Percentiles rank a stretch among this genome's conserved stretches.
These are phyloP conservation scores for Halisarca cf. caerulea DNA, from an alignment of 37 sponge, comb jelly and placozoan species.

Conservation along the genomic window DNA sequence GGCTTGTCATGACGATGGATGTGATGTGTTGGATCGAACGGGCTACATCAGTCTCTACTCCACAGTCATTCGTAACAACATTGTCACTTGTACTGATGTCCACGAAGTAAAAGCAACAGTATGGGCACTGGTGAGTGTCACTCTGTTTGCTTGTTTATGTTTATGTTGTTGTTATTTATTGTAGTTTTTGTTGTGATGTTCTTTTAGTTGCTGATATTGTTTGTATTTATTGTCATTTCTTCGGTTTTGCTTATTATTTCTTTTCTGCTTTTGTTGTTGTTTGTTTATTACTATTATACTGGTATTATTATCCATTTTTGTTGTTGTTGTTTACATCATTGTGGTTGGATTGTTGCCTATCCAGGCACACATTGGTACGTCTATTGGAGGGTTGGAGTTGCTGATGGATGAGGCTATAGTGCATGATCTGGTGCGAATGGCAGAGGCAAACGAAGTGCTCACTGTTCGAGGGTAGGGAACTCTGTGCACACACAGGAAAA, in stretches of 20 bases:
- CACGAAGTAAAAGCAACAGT: conserved; percentile 70
- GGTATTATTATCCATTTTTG: too few relatives aligned
- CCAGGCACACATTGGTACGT: conserved; percentile 81
- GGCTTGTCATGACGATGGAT: conserved; percentile 76
- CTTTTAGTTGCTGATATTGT: too few relatives aligned
- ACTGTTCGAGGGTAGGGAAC: conserved; percentile 82
- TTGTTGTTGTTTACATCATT: too few relatives aligned
- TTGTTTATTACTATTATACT: too few relatives aligned
- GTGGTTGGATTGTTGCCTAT: background rate
- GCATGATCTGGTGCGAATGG: conserved; percentile 44
- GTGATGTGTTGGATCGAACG: conserved; percentile 56
- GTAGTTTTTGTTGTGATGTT: too few relatives aligned
- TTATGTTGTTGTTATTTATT: background rate
- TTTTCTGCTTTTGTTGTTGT: too few relatives aligned
- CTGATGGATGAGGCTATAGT: conserved; percentile 50
- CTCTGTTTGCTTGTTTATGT: background rate
- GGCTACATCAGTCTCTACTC: conserved; percentile 54
- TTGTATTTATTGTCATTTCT: too few relatives aligned
- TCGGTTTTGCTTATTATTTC: too few relatives aligned
- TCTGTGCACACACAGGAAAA: too few relatives aligned
- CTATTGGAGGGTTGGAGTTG: conserved; percentile 58
- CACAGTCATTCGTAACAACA: conserved; percentile 19
- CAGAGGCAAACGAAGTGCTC: conserved; percentile 57
- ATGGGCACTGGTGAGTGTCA: conserved; percentile 78
- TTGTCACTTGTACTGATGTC: conserved; percentile 32